Base-by-base conservation (phyloP, 1,140 invertebrate genomes). In the Bursaphelenchus mucronatus region DNA sequence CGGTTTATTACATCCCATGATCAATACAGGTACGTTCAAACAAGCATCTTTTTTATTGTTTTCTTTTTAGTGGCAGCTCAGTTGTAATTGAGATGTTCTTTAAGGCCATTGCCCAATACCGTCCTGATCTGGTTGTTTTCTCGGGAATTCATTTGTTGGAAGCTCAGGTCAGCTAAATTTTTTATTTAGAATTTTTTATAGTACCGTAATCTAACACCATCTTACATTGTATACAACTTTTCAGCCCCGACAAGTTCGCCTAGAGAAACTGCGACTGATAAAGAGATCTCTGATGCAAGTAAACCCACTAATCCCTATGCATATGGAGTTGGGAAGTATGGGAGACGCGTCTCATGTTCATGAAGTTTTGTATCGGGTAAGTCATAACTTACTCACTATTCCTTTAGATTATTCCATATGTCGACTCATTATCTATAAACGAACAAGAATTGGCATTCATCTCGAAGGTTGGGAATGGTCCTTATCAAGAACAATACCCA, bases 1-100 rank as follows among this genome's bases (percentile, higher is more conserved):
- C 71, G 84, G 21, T 85, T 85, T 64, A 84, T 85, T 54, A 82
- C 82, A 43, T 83, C 82, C 51, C 78, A 83, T 61, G 84, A 85
- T 73, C 75, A 79, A 49, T 82, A 80, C 45, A 84, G 77, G 30
- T 76, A 76, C 45, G 66, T 73, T 44, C 73, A 15, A 19, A n/a
- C 15, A 15, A 70, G 17, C 17, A 63, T 10, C 9, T 40, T 43
- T 30, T 15, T 4, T 63, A 19, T 44, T 55, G n/a, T n/a, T 55
- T n/a, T 46, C 17, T 71, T 73, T 76, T 7, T 65, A 78, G 78
- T 70, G 78, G 76, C 7, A 69, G 66, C 11, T 65, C 76, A 15
- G 65, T 81, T 7, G 76, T 78, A 0, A 78, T 84, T 56, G 83
- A 84, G 58, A 81, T 80, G 67, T 84, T 83, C 71, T 84, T 85